Percentiles rank a stretch among this genome's conserved stretches.
Evolutionary conservation across 1,140 invertebrate species (phyloP).

Genomic region (Magallana gigas): DNA sequence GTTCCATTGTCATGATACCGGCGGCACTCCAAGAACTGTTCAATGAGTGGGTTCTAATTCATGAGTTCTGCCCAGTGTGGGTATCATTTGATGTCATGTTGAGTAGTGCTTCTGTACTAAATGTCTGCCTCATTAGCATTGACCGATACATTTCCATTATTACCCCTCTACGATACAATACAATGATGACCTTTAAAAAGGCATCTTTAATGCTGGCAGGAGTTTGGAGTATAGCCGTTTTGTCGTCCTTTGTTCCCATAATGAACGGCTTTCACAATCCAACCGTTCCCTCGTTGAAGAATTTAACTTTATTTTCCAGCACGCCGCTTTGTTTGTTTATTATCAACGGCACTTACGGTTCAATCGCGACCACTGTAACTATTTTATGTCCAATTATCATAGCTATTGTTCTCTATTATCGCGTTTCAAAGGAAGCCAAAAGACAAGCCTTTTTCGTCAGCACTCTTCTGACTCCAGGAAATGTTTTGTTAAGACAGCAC

Average conservation of each 20-base stretch:
- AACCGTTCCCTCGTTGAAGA: conserved; percentile 63
- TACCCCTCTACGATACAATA: conserved; percentile 97
- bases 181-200: conserved; percentile 91
- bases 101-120: conserved; percentile 97
- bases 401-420: conserved; percentile 71
- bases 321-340: conserved; percentile 70
- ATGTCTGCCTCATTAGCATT: conserved; percentile 97
- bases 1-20: conserved; percentile 87
- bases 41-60: conserved; percentile 95
- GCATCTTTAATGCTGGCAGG: conserved; percentile 92
- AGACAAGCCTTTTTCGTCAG: conserved; percentile 71
- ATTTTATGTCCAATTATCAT: conserved; percentile 73
- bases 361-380: conserved; percentile 67
- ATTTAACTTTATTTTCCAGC: conserved; percentile 66
- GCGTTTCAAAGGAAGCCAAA: conserved; percentile 73
- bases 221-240: conserved; percentile 96
- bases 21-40: conserved; percentile 80
- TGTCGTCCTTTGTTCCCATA: conserved; percentile 98
- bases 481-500: conserved; percentile 70
- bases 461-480: conserved; percentile 67
- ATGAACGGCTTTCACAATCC: conserved; percentile 90
- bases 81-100: conserved; percentile 99
- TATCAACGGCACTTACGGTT: conserved; percentile 69
- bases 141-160: conserved; percentile 99
- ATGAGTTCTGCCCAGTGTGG: conserved; percentile 98